Percentiles rank a stretch among this genome's conserved stretches.
These are phyloP conservation scores for Pterostichus niger DNA, from an alignment of 2,888 invertebrate genomes.

Conservation along the genomic window DNA sequence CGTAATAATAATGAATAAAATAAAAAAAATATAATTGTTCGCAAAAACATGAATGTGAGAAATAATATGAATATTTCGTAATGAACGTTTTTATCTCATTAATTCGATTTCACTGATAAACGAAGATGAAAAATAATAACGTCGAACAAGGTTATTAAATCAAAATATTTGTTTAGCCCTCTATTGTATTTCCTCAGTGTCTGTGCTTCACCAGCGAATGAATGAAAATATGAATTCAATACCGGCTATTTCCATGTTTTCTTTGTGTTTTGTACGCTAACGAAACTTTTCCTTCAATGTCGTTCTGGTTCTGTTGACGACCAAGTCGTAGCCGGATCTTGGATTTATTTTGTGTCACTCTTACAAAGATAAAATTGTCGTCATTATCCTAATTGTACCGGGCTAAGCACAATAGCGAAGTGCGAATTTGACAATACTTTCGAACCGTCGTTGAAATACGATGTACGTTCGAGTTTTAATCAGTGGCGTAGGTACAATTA, in stretches of 20 bases:
- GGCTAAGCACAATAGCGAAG: conserved; percentile 26
- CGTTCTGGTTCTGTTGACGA: conserved; percentile 5
- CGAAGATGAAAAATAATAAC: background rate
- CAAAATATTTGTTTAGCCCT: conserved; percentile 45
- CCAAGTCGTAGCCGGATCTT: background rate
- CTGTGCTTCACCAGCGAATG: background rate
- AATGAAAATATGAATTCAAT: conserved; percentile 49
- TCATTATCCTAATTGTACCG: conserved; percentile 59
- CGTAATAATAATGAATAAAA: too few species aligned
- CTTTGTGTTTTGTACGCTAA: conserved; percentile 44
- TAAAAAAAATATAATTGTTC: too few species aligned
- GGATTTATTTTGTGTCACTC: conserved; percentile 37
- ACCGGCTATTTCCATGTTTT: conserved; percentile 48
- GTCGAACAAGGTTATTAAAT: conserved; percentile 19
- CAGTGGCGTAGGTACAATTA: background rate
- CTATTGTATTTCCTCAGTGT: conserved; percentile 8
- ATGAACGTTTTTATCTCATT: conserved; percentile 4
- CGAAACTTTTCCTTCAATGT: conserved; percentile 49
- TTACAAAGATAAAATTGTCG: conserved; percentile 61
- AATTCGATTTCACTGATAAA: background rate
- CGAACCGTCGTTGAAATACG: background rate
- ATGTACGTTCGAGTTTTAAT: background rate
- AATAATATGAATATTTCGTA: background rate
- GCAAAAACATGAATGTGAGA: too few species aligned
- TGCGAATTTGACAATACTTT: conserved; percentile 51